phyloP scores from a whole-genome alignment of 2,113 vertebrate genomes.

The Axis porcinus region DNA sequence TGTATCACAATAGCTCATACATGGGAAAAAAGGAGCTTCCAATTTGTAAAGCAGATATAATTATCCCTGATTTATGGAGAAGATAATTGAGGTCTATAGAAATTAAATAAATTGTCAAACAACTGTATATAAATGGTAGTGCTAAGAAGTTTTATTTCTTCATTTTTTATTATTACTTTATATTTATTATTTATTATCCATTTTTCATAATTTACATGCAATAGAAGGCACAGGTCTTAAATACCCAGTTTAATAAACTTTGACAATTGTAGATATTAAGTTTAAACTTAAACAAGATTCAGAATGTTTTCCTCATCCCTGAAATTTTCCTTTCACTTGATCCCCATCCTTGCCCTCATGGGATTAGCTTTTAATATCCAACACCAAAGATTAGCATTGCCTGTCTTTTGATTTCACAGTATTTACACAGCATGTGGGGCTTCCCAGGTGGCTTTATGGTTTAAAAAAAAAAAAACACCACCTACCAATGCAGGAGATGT shows the following conservation, averaged over 20 bases:
- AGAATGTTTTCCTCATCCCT: neutral
- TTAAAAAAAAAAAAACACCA: neutral
- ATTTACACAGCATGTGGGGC: neutral
- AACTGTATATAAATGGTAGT: neutral
- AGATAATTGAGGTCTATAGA: neutral
- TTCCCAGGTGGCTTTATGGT: neutral
- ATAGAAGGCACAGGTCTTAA: neutral
- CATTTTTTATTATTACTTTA: neutral
- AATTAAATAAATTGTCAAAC: neutral
- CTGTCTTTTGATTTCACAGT: neutral
- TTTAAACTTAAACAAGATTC: neutral
- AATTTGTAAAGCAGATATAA: neutral
- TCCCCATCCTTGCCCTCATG: neutral
- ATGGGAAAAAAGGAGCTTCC: neutral
- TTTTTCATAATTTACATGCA: neutral
- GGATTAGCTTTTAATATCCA: neutral
- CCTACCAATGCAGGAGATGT: neutral
- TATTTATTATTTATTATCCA: neutral
- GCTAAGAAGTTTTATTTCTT: neutral
- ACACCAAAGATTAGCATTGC: neutral
- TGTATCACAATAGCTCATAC: neutral
- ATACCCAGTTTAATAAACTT: neutral
- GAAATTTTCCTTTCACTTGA: neutral
- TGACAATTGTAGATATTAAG: neutral
- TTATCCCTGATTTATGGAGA: neutral